Percentiles rank a stretch among this genome's conserved stretches.
phyloP scores from a whole-genome alignment of 2,113 vertebrate species.

The Bothrops jararaca region DNA sequence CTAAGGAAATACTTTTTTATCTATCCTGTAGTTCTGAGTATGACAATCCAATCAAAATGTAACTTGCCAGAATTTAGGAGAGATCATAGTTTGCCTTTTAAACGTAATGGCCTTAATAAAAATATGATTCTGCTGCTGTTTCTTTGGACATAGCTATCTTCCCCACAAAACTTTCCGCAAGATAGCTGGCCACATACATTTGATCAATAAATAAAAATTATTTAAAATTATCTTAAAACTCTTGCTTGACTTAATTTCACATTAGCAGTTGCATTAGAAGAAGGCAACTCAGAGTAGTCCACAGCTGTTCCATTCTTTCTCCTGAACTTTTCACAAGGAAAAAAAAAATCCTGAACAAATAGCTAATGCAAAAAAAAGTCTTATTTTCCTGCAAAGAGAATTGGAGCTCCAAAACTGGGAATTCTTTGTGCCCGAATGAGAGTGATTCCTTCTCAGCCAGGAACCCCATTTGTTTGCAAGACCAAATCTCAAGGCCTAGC shows the following conservation, averaged over 20 bases:
- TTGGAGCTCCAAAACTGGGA: not conserved
- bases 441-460: not conserved
- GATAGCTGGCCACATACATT: not conserved
- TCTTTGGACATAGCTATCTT: not conserved
- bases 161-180: not conserved
- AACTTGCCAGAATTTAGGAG: not conserved
- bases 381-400: not conserved
- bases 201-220: not conserved
- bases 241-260: not conserved
- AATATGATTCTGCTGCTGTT: not conserved
- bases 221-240: not conserved
- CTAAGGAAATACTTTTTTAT: not conserved
- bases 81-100: not conserved
- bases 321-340: not conserved
- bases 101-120: not conserved
- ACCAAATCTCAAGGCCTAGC: not conserved
- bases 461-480: not conserved
- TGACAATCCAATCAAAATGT: not conserved
- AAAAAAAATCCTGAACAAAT: not conserved
- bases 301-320: not conserved
- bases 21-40: not conserved
- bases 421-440: not conserved
- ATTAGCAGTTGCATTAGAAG: not conserved
- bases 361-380: not conserved
- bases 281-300: not conserved